phyloP scores from a whole-genome alignment of 1,140 invertebrate species.

The Drosophila paulistorum region DNA sequence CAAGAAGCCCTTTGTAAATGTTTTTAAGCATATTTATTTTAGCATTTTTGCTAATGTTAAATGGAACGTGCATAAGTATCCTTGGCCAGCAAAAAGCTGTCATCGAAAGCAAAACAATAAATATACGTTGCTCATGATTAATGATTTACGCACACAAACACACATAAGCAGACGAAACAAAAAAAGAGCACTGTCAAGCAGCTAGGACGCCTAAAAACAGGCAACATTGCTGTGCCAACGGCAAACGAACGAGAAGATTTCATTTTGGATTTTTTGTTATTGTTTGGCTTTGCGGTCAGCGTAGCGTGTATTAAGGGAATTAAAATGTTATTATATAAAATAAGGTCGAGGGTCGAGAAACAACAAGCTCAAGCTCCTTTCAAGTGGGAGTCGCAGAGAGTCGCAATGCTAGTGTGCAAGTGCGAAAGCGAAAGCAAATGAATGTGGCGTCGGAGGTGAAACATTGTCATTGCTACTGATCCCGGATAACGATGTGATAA shows the following conservation, averaged over 20 bases:
- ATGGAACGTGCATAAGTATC: conserved; percentile 48
- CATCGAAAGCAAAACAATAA: conserved; percentile 70
- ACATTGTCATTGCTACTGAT: conserved; percentile 61
- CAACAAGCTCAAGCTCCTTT: conserved; percentile 10
- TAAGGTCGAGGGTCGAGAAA: conserved; percentile 43
- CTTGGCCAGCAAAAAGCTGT: conserved; percentile 70
- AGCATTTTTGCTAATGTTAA: conserved; percentile 25
- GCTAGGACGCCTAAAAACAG: conserved; percentile 56
- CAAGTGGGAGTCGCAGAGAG: neutral
- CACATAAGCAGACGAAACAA: conserved; percentile 1
- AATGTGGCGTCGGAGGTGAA: neutral
- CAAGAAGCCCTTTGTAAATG: neutral
- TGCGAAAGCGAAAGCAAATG: neutral
- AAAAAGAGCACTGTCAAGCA: conserved; percentile 36
- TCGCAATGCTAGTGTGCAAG: neutral
- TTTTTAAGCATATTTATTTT: conserved; percentile 3
- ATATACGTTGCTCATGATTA: conserved; percentile 78
- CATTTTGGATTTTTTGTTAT: conserved; percentile 38
- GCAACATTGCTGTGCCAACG: conserved; percentile 27
- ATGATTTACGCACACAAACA: conserved; percentile 69
- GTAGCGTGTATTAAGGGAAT: conserved; percentile 80
- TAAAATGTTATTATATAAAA: conserved; percentile 80
- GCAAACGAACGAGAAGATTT: conserved; percentile 31
- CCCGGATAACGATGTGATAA: conserved; percentile 80
- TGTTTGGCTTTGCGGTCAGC: conserved; percentile 73